Evolutionary conservation across 2,888 invertebrate genomes (phyloP).

Genomic region (Epinotia nisella): DNA sequence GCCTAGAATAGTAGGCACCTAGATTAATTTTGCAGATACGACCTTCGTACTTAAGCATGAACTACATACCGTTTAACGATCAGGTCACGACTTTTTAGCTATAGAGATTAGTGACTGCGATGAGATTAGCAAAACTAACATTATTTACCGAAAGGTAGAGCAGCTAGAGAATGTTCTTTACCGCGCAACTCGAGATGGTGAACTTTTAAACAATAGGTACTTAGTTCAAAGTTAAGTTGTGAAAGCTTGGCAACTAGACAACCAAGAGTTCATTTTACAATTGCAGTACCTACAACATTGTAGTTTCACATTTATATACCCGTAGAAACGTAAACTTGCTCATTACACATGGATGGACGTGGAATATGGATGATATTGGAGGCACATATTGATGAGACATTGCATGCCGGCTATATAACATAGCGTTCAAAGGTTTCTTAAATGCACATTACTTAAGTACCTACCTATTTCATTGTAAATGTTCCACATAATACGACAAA

Average conservation of each 20-base stretch:
- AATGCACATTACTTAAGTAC: slow-evolving; percentile 6
- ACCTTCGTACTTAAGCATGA: slow-evolving; percentile 18
- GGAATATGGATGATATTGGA: slow-evolving; percentile 18
- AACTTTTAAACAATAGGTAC: not conserved
- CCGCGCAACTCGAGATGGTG: not conserved
- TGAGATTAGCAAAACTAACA: not conserved
- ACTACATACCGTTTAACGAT: slow-evolving; percentile 4
- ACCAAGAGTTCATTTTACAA: too few species aligned
- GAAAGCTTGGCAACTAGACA: too few species aligned
- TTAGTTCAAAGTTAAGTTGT: too few species aligned
- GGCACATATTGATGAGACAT: slow-evolving; percentile 17
- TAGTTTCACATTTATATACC: not conserved
- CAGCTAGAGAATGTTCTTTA: not conserved
- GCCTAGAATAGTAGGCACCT: not conserved
- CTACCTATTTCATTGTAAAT: not conserved
- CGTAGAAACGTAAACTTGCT: not conserved
- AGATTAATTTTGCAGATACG: not conserved
- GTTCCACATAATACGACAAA: not conserved
- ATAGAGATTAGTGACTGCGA: not conserved
- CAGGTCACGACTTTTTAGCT: slow-evolving; percentile 17
- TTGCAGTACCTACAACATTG: not conserved
- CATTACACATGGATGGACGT: not conserved
- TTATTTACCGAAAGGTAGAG: not conserved
- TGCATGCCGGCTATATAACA: not conserved
- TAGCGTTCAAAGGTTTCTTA: slow-evolving; percentile 19